Evolutionary conservation across 2,888 invertebrate species (phyloP), one percentile per base, ranked within the genome.

Genomic region (Zaprionus lineosus): DNA sequence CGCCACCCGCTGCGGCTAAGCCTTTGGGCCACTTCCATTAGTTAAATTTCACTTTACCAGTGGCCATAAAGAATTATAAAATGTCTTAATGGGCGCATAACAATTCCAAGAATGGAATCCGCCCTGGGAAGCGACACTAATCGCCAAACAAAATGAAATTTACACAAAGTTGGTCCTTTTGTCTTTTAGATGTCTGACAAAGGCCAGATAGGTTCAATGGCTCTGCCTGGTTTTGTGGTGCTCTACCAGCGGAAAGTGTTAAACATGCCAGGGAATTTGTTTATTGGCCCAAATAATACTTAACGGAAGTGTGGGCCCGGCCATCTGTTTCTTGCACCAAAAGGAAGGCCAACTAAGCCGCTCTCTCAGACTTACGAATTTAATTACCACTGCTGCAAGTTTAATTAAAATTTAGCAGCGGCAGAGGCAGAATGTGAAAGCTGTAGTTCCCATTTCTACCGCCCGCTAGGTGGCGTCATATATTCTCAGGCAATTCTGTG

Each of bases 211-310:
- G 64, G 72, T 64, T 48, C 58, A 56, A 55, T 73, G 60, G 75
- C 55, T 74, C 71, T 74, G 60, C 58, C 47, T 59, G 64, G 59
- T 63, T 59, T 57, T 62, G 73, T 57, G 60, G 46, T 66, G 65
- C 74, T 59, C 56, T 64, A 40, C 61, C 64, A 73, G 72, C 86
- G 84, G 78, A 84, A 87, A 87, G 86, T 87, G 85, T 84, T 86
- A 85, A 86, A 86, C 86, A 83, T 87, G 84, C 72, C 84, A 69
- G 71, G 79, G 85, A 87, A 86, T 85, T 85, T 82, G 84, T 87
- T 87, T 84, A 86, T 86, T 82, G 87, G 72, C 61, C 75, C 14
- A 12, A 2, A 12, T 31, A n/a, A n/a, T 31, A 9, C 5, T 31
- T 24, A 18, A 19, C n/a, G 16, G 5, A 2, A 19, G 7, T n/a